phyloP scores from a whole-genome alignment of 2,888 invertebrate genomes.

The Glyphotaelius pellucidus region DNA sequence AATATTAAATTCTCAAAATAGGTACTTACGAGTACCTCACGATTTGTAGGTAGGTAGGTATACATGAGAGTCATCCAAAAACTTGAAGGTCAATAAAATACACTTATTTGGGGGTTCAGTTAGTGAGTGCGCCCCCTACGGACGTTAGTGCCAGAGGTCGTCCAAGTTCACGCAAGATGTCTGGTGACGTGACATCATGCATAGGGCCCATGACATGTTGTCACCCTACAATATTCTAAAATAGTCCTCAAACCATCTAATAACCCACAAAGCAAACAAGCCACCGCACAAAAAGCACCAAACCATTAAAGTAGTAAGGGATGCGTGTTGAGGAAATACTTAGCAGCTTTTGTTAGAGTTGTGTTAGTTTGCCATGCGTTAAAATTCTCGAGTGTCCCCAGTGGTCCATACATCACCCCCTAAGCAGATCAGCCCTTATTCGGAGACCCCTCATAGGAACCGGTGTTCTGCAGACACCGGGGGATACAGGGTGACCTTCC shows the following conservation, averaged over 20 bases:
- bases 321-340: background rate
- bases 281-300: background rate
- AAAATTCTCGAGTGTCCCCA: background rate
- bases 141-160: constrained; percentile 6
- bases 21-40: no score
- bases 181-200: constrained; percentile 8
- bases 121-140: background rate
- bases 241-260: background rate
- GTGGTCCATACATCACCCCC: constrained; percentile 42
- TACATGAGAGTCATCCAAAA: background rate
- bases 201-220: background rate
- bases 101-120: background rate
- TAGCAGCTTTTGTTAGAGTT: background rate
- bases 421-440: constrained; percentile 44
- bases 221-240: constrained; percentile 30
- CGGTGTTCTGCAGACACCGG: background rate
- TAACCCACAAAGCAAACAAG: background rate
- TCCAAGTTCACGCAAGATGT: constrained; percentile 17
- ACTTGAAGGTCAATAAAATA: background rate
- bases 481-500: constrained; percentile 36
- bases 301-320: background rate
- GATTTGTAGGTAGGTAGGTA: no score
- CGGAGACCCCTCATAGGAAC: constrained; percentile 20
- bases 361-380: background rate
- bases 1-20: no score